phyloP scores from a whole-genome alignment of 2,797 vertebrate species.

The Halcyon chelicuti region DNA sequence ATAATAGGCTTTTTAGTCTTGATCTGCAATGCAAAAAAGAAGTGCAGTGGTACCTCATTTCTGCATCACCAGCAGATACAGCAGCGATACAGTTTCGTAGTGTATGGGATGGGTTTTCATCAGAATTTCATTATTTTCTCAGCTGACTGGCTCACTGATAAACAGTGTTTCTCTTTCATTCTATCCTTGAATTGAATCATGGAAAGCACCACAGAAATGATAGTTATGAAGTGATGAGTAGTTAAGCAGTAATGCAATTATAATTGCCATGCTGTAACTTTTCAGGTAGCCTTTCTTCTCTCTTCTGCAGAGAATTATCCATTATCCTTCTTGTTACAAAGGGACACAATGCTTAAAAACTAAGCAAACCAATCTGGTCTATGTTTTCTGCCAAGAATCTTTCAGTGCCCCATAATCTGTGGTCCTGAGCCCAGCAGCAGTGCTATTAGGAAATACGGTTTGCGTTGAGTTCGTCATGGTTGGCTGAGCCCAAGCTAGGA shows the following conservation, averaged over 20 bases:
- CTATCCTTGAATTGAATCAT: background rate
- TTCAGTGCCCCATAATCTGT: conserved; percentile 2
- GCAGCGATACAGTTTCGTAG: background rate
- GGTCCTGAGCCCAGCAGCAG: background rate
- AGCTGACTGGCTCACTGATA: background rate
- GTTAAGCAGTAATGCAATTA: background rate
- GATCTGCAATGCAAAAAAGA: background rate
- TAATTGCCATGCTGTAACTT: background rate
- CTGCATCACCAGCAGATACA: background rate
- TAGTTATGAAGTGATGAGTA: background rate
- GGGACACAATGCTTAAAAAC: background rate
- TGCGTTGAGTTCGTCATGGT: background rate
- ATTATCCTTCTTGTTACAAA: background rate
- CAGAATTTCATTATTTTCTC: background rate
- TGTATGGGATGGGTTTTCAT: background rate
- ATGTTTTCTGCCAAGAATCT: conserved; percentile 12
- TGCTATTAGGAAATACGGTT: conserved; percentile 27
- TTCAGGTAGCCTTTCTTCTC: background rate
- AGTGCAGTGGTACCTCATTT: background rate
- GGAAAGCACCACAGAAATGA: background rate
- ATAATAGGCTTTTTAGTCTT: background rate
- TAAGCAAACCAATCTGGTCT: conserved; percentile 25
- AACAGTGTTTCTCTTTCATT: background rate
- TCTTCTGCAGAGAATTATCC: background rate
- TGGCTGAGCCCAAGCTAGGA: conserved; percentile 35